Conservation (phyloP, 1,140 invertebrate species). For the Drosophila asahinai region DNA sequence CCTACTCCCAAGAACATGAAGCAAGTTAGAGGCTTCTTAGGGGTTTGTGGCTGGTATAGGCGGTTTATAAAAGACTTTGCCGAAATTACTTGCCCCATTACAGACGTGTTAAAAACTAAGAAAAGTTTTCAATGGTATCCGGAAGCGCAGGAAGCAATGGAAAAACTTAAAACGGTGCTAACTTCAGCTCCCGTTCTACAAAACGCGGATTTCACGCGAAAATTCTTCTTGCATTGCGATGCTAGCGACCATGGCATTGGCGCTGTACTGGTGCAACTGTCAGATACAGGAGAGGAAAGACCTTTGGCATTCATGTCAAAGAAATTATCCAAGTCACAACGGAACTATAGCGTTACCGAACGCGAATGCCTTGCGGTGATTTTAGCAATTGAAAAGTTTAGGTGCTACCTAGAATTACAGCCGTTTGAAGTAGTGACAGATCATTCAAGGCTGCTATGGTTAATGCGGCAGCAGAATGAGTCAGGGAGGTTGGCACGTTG, state of each 20-base stretch:
- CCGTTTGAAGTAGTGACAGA: neutral
- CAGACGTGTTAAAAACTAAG: neutral
- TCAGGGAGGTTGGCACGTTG: too few relatives aligned
- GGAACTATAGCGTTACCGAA: constrained; percentile 36
- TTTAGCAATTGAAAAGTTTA: neutral
- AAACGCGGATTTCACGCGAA: constrained; percentile 25
- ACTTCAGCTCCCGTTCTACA: constrained; percentile 23
- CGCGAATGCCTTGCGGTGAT: constrained; percentile 5
- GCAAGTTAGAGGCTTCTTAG: constrained; percentile 1
- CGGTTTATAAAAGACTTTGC: neutral
- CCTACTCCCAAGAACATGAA: neutral
- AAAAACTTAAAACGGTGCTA: constrained; percentile 10
- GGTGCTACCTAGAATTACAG: neutral
- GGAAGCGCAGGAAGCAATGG: constrained; percentile 13
- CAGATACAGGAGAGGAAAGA: constrained; percentile 1
- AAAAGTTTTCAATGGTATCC: constrained; percentile 15
- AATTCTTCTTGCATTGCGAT: constrained; percentile 31
- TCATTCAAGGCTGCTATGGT: neutral
- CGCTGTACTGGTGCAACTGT: constrained; percentile 18
- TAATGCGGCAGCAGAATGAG: too few relatives aligned
- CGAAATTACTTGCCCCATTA: neutral
- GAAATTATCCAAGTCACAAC: constrained; percentile 12
- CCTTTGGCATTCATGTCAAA: constrained; percentile 16
- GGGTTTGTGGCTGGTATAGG: neutral
- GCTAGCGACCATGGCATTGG: constrained; percentile 22